phyloP scores from a whole-genome alignment of 1,140 invertebrate species.

The Drosophila orena region DNA sequence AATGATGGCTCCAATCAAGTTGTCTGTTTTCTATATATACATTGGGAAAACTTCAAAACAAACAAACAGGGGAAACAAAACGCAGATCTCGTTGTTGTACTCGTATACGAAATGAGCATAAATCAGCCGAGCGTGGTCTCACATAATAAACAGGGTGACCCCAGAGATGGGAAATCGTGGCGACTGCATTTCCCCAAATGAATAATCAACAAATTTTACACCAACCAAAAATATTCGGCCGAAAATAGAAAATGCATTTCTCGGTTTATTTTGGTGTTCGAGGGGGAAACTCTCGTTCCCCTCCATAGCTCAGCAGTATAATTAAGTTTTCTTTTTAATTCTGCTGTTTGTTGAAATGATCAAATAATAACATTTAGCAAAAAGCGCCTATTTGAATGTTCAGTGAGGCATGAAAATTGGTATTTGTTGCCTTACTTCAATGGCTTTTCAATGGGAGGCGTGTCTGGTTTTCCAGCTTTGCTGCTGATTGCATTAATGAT shows the following conservation, averaged over 20 bases:
- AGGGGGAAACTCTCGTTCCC: constrained; percentile 7
- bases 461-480: constrained; percentile 32
- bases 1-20: constrained; percentile 44
- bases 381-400: constrained; percentile 53
- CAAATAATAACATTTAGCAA: constrained; percentile 71
- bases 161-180: constrained; percentile 21
- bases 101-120: constrained; percentile 80
- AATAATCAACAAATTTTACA: constrained; percentile 48
- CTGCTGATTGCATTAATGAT: constrained; percentile 48
- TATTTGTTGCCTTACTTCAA: constrained; percentile 17
- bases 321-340: constrained; percentile 68
- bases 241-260: constrained; percentile 64
- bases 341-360: constrained; percentile 33
- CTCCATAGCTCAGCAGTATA: constrained; percentile 20
- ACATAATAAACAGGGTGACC: constrained; percentile 68
- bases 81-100: constrained; percentile 66
- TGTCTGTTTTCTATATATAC: constrained; percentile 9
- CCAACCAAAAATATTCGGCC: constrained; percentile 29
- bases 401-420: constrained; percentile 74
- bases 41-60: constrained; percentile 49
- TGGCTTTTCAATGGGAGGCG: constrained; percentile 23
- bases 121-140: constrained; percentile 76
- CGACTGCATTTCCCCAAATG: constrained; percentile 28
- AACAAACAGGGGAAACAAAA: constrained; percentile 55
- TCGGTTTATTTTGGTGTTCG: constrained; percentile 32